phyloP scores from a whole-genome alignment of 2,888 invertebrate species.

The Malthinus seriepunctatus region DNA sequence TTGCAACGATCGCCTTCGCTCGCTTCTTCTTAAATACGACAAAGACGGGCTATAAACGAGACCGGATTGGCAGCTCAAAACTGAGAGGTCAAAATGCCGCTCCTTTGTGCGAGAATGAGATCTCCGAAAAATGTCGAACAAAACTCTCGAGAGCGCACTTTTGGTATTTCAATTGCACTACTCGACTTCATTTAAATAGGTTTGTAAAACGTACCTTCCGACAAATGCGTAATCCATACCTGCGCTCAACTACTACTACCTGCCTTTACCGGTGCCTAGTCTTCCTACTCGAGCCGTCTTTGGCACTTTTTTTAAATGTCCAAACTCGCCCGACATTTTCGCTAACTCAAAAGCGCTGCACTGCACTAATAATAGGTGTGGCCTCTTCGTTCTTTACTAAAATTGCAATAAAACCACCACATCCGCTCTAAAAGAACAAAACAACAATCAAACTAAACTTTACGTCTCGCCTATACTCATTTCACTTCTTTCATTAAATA shows the following conservation, averaged over 20 bases:
- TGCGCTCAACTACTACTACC: not conserved
- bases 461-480: no score
- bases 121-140: constrained; percentile 25
- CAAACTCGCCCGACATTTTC: no score
- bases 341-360: no score
- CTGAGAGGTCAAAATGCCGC: constrained; percentile 36
- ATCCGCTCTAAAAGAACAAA: no score
- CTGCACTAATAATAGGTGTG: no score
- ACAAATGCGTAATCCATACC: not conserved
- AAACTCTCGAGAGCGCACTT: constrained; percentile 29
- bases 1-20: constrained; percentile 38
- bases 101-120: constrained; percentile 42
- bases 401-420: no score
- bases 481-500: no score
- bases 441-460: no score
- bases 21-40: constrained; percentile 34
- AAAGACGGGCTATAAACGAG: constrained; percentile 27
- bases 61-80: constrained; percentile 34
- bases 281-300: not conserved
- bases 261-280: not conserved
- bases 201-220: constrained; percentile 21
- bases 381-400: no score
- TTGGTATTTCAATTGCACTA: constrained; percentile 32
- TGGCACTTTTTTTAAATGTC: not conserved
- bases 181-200: constrained; percentile 31